phyloP scores from a whole-genome alignment of 2,888 invertebrate species.

The Clostera curtula region DNA sequence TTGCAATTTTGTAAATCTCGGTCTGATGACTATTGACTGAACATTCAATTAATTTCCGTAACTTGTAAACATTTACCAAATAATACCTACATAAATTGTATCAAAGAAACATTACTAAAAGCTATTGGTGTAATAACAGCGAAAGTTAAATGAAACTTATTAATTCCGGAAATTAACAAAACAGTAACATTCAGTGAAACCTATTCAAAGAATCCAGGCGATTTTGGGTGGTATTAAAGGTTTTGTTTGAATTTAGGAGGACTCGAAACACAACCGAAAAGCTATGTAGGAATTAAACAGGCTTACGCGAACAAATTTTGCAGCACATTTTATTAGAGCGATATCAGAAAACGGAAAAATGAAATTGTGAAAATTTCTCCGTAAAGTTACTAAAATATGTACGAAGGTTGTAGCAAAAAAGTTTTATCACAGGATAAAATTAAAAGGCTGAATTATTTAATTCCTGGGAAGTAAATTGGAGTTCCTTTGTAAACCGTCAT shows the following conservation, averaged over 20 bases:
- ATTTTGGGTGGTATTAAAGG: conserved; percentile 15
- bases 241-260: conserved; percentile 16
- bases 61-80: no score
- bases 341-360: conserved; percentile 1
- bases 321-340: background rate
- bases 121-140: conserved; percentile 31
- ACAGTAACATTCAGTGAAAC: conserved; percentile 33
- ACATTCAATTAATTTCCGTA: no score
- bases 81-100: no score
- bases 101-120: no score
- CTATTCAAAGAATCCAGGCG: conserved; percentile 23
- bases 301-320: background rate
- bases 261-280: conserved; percentile 15
- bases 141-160: conserved; percentile 43
- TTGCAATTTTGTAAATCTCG: no score
- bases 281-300: conserved; percentile 3
- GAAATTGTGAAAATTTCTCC: conserved; percentile 7
- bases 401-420: conserved; percentile 18
- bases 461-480: conserved; percentile 37
- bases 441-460: conserved; percentile 39
- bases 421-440: conserved; percentile 32
- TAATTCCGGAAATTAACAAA: conserved; percentile 54
- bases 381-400: conserved; percentile 22
- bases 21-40: no score
- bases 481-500: conserved; percentile 40